A percentile compares a stretch with the other conserved stretches of the same genome.
Conservation (phyloP, 2,113 vertebrate genomes). For the Dissostichus mawsoni region DNA sequence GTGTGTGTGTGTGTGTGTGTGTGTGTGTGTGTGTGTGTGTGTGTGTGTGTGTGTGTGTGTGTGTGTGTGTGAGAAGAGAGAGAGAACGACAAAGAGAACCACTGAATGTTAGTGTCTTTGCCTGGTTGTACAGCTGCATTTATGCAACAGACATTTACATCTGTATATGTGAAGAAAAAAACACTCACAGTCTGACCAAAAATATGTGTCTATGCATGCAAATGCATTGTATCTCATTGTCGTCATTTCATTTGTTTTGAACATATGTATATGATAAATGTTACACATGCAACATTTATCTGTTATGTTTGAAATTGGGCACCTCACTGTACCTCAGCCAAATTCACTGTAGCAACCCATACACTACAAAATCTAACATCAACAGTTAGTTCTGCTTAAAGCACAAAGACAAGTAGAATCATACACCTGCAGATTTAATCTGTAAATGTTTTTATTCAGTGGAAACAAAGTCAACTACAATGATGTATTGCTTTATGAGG, state of each 20-base stretch:
- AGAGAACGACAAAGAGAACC: constrained; percentile 7
- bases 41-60: background rate
- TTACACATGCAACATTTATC: constrained; percentile 40
- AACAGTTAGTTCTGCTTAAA: constrained; percentile 53
- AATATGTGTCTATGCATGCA: constrained; percentile 73
- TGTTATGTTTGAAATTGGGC: constrained; percentile 32
- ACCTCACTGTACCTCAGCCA: constrained; percentile 56
- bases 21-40: constrained; percentile 8
- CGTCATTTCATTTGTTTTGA: constrained; percentile 36
- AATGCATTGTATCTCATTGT: constrained; percentile 53
- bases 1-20: background rate
- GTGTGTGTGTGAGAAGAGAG: background rate
- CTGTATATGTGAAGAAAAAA: constrained; percentile 42
- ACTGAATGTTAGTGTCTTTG: constrained; percentile 61
- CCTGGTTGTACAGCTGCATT: constrained; percentile 65
- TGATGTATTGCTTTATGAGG: constrained; percentile 33
- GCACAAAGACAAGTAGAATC: constrained; percentile 65
- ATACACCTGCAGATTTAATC: constrained; percentile 54
- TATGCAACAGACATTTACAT: constrained; percentile 63
- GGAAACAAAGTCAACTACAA: constrained; percentile 27
- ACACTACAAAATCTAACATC: constrained; percentile 14
- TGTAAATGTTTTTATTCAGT: constrained; percentile 39
- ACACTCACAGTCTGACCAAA: constrained; percentile 70
- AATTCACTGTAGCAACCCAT: constrained; percentile 71
- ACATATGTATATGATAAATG: constrained; percentile 37